These are phyloP conservation scores for Dolichotis patagonum DNA, from an alignment of 2,113 vertebrate genomes.

Conservation along the genomic window DNA sequence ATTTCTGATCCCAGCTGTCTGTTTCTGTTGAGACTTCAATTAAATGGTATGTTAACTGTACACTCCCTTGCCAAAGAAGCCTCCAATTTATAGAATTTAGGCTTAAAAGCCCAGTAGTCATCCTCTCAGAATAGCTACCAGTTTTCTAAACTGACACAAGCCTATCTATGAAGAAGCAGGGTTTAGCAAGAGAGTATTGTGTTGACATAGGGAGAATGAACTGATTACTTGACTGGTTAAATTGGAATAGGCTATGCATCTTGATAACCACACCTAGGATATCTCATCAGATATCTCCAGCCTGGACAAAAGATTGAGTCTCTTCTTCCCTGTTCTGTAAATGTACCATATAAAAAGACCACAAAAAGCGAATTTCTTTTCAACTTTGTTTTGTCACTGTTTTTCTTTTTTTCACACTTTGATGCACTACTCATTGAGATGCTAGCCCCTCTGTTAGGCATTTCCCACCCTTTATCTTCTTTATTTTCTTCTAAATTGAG, in stretches of 20 bases:
- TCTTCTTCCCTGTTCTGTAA: not conserved
- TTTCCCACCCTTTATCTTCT: not conserved
- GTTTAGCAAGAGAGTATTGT: not conserved
- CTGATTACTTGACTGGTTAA: not conserved
- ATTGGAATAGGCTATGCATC: not conserved
- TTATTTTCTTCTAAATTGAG: not conserved
- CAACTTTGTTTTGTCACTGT: not conserved
- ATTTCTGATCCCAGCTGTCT: not conserved
- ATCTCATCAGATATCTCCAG: not conserved
- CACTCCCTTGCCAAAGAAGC: not conserved
- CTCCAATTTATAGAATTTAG: not conserved
- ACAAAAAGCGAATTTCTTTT: not conserved
- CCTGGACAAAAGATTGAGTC: not conserved
- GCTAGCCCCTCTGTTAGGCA: not conserved
- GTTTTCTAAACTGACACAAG: conserved; percentile 13
- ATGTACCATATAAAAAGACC: not conserved
- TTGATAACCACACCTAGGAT: not conserved
- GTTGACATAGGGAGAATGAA: not conserved
- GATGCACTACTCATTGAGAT: not conserved
- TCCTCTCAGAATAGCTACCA: not conserved
- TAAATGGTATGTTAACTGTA: not conserved
- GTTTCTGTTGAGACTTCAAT: not conserved
- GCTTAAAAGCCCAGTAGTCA: not conserved
- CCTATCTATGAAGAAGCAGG: not conserved
- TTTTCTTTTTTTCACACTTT: conserved; percentile 5